Evolutionary conservation across 2,888 invertebrate genomes (phyloP).

Genomic region (Luperina testacea): DNA sequence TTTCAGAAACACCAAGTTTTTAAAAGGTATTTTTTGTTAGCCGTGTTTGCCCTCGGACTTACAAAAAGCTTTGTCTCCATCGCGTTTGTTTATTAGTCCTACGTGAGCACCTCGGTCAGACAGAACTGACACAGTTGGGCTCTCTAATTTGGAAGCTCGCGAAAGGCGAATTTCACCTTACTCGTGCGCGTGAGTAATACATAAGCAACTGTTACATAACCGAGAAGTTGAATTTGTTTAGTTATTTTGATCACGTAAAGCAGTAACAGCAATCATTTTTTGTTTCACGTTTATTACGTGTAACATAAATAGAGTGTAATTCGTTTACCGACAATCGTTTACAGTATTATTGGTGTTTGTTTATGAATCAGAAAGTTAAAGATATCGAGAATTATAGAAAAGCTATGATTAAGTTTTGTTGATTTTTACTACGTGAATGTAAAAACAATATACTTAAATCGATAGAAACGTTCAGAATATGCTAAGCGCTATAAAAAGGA

Average conservation of each 20-base stretch:
- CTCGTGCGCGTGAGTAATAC: slow-evolving; percentile 64
- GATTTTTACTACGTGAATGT: slow-evolving; percentile 38
- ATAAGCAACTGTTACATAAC: slow-evolving; percentile 64
- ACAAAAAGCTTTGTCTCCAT: not conserved
- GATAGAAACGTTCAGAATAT: slow-evolving; percentile 57
- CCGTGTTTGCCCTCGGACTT: not conserved
- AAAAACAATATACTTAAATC: slow-evolving; percentile 55
- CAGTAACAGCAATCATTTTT: slow-evolving; percentile 60
- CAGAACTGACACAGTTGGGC: slow-evolving; percentile 49
- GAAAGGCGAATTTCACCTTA: slow-evolving; percentile 78
- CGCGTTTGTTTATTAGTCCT: not conserved
- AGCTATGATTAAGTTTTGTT: slow-evolving; percentile 37
- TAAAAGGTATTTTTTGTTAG: not conserved
- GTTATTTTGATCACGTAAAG: slow-evolving; percentile 61
- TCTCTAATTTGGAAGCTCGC: slow-evolving; percentile 64
- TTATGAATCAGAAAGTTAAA: slow-evolving; percentile 55
- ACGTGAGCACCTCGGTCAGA: slow-evolving; percentile 37
- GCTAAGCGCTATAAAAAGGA: slow-evolving; percentile 57
- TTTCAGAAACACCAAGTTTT: slow-evolving; percentile 17
- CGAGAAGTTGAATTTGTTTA: slow-evolving; percentile 53
- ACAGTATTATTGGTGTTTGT: slow-evolving; percentile 31
- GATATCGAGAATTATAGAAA: slow-evolving; percentile 48
- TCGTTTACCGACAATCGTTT: slow-evolving; percentile 46
- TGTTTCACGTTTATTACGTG: slow-evolving; percentile 56
- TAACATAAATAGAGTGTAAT: slow-evolving; percentile 38